A percentile compares a stretch with the other conserved stretches of the same genome.
These are phyloP conservation scores for Seriola quinqueradiata DNA, from an alignment of 2,113 vertebrate species.

Conservation along the genomic window DNA sequence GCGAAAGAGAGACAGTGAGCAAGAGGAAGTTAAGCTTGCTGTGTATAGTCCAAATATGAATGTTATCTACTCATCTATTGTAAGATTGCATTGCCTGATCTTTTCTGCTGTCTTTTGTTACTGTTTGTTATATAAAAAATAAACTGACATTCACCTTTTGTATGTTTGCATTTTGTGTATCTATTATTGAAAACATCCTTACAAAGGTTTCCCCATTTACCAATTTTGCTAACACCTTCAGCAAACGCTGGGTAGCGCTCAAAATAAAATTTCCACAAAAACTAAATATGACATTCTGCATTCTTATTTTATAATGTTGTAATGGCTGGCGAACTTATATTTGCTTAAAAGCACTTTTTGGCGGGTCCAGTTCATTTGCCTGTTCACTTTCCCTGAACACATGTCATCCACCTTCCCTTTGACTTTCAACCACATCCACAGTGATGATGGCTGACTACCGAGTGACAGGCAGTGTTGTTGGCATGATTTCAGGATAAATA, in stretches of 20 bases:
- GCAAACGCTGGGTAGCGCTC: not conserved
- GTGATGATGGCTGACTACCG: not conserved
- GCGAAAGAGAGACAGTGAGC: not conserved
- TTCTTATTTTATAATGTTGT: not conserved
- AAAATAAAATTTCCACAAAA: not conserved
- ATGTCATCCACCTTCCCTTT: not conserved
- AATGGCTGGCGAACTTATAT: not conserved
- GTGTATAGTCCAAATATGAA: constrained; percentile 68
- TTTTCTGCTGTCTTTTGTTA: constrained; percentile 79
- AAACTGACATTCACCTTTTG: constrained; percentile 64
- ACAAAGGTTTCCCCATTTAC: too few relatives aligned
- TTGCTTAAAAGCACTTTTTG: not conserved
- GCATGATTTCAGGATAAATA: too few relatives aligned
- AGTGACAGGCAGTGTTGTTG: not conserved
- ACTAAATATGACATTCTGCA: not conserved
- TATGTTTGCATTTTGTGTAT: constrained; percentile 35
- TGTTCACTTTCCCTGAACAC: not conserved
- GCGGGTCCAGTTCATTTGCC: not conserved
- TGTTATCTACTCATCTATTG: constrained; percentile 60
- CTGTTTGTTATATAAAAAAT: constrained; percentile 79
- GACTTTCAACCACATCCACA: not conserved
- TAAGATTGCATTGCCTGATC: constrained; percentile 69
- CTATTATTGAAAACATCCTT: not conserved
- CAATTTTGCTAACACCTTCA: too few relatives aligned
- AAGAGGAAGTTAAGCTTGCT: constrained; percentile 20